Evolutionary conservation across 2,113 vertebrate genomes (phyloP), one percentile per base, ranked within the genome.

Genomic region (Tupaia tana): DNA sequence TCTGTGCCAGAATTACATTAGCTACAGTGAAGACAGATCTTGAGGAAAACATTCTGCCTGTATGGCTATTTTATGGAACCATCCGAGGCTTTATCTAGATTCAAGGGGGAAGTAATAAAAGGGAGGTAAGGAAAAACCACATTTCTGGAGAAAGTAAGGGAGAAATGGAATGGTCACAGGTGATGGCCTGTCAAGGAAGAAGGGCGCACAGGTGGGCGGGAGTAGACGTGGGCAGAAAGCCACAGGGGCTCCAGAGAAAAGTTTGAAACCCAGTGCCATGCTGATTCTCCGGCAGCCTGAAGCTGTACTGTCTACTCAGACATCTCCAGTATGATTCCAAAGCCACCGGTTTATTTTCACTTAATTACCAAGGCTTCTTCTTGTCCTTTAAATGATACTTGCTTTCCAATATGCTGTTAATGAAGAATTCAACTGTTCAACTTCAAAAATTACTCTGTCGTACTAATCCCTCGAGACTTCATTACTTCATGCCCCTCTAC

Each of bases 1-100:
- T 74, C 18, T 95, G 56, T 73, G 58, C 61, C 90, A 96, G 89
- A 78, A 87, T 88, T 92, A 78, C 12, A 81, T 85, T 0, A 34
- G 89, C 69, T 90, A 54, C 69, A 70, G 79, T 74, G 93, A 66
- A 93, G 81, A 89, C 58, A 94, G 15, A 24, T 83, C 9, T 78
- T 0, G 0, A 66, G 25, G 19, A 95, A 86, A 94, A 54, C 31
- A 61, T 56, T 61, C 66, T 86, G 71, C 24, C 64, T 34, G 43
- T 58, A 96, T 96, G 69, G 78, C n/a, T 54, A 43, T 25, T 58
- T 3, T 90, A 74, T 6, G 43, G 31, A 88, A 70, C 18, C 95
- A 91, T 56, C 79, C 88, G 11, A 67, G 59, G 61, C 22, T 61
- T n/a, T 61, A 82, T 67, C 92, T 31, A 87, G 25, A 93, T 67